Evolutionary conservation across 2,113 vertebrate species (phyloP).

Genomic region (Eira barbara): DNA sequence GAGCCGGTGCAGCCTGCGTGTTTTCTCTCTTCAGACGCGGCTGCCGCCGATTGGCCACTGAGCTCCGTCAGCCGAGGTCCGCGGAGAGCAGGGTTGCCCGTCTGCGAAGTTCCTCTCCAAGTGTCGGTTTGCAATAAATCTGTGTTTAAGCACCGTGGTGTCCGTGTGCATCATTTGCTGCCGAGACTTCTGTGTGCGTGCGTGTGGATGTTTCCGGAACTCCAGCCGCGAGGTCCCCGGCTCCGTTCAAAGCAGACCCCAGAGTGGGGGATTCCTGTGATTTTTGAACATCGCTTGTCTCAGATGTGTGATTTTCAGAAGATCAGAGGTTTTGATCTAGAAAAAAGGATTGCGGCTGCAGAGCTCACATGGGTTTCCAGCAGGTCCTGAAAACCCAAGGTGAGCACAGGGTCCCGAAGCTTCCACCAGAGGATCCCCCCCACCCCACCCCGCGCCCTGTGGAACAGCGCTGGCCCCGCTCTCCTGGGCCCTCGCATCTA

Average conservation of each 20-base stretch:
- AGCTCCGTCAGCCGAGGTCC: slow-evolving; percentile 24
- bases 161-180: slow-evolving; percentile 19
- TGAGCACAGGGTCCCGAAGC: neutral
- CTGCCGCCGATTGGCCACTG: slow-evolving; percentile 38
- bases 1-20: neutral
- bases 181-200: neutral
- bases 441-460: rapidly evolving
- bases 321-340: neutral
- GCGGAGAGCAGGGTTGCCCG: slow-evolving; percentile 40
- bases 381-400: neutral
- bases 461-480: rapidly evolving
- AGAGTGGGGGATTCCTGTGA: neutral
- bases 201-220: neutral
- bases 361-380: neutral
- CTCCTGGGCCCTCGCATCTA: neutral
- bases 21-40: slow-evolving; percentile 66
- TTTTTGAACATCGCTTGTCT: neutral
- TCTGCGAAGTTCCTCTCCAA: neutral
- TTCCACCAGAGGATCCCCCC: too few relatives aligned
- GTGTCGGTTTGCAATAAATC: slow-evolving; percentile 74
- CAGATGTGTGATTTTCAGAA: neutral
- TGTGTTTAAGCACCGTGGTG: slow-evolving; percentile 52
- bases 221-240: neutral
- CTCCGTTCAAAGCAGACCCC: neutral
- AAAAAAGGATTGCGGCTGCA: neutral